These are phyloP conservation scores for Cebus imitator DNA, from an alignment of 2,113 vertebrate species.

Conservation along the genomic window DNA sequence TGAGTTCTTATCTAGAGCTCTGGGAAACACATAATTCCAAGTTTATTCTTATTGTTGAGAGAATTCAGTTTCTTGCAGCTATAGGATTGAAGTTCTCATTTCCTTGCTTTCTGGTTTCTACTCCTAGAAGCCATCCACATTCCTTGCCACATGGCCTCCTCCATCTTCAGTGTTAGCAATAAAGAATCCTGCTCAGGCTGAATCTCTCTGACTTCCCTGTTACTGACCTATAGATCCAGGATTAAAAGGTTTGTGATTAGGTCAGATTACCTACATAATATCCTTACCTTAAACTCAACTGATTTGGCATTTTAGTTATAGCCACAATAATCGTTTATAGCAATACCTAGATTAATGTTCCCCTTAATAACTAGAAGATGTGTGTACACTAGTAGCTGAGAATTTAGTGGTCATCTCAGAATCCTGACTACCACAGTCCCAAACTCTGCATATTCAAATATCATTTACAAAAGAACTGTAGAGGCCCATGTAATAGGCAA, in stretches of 20 bases:
- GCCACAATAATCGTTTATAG: background rate
- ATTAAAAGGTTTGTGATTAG: background rate
- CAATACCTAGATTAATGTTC: background rate
- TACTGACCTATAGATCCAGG: background rate
- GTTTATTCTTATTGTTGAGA: background rate
- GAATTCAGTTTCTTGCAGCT: background rate
- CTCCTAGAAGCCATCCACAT: background rate
- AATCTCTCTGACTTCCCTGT: background rate
- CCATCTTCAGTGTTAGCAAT: background rate
- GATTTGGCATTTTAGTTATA: background rate
- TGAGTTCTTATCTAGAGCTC: background rate
- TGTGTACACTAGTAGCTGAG: background rate
- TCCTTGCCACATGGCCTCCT: background rate
- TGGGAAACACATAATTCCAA: background rate
- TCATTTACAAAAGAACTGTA: background rate
- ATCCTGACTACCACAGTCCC: background rate
- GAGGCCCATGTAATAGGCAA: background rate
- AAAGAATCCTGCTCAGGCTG: background rate
- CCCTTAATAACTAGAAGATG: background rate
- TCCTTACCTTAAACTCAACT: background rate
- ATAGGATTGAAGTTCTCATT: background rate
- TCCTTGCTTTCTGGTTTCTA: background rate
- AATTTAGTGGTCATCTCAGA: background rate
- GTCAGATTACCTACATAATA: background rate
- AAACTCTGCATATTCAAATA: background rate